These are phyloP conservation scores for Orchesella cincta DNA, from an alignment of 1,140 invertebrate genomes.

Conservation along the genomic window DNA sequence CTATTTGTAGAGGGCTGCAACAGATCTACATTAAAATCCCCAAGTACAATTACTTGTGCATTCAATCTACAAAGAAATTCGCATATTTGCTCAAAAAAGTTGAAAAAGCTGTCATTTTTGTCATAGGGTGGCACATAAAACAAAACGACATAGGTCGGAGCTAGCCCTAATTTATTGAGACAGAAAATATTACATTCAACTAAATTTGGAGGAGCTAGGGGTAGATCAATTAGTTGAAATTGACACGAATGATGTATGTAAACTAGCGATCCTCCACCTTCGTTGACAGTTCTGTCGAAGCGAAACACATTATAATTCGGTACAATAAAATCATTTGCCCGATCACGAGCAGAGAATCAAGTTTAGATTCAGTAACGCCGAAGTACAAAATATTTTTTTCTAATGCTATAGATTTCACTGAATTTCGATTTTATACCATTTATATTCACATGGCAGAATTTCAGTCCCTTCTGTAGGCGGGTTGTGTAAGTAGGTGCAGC, in stretches of 20 bases:
- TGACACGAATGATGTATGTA: background rate
- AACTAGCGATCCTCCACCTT: background rate
- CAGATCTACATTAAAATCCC: background rate
- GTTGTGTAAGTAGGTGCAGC: too few relatives aligned
- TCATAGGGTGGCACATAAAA: background rate
- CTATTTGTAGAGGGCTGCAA: background rate
- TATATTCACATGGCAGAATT: background rate
- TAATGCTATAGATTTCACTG: background rate
- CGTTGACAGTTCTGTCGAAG: background rate
- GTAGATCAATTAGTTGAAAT: background rate
- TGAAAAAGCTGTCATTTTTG: background rate
- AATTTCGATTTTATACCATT: conserved; percentile 11
- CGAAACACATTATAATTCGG: background rate
- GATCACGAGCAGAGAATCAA: background rate
- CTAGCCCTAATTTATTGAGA: background rate
- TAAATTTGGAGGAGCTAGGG: background rate
- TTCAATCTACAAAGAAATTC: background rate
- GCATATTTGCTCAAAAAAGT: background rate
- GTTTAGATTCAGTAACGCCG: background rate
- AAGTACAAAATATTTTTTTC: background rate
- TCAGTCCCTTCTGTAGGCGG: background rate
- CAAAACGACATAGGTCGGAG: background rate
- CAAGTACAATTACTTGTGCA: background rate
- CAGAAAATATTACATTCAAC: background rate
- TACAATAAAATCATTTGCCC: background rate